Evolutionary conservation across 2,797 vertebrate species (phyloP).

Genomic region (Nothura maculosa): DNA sequence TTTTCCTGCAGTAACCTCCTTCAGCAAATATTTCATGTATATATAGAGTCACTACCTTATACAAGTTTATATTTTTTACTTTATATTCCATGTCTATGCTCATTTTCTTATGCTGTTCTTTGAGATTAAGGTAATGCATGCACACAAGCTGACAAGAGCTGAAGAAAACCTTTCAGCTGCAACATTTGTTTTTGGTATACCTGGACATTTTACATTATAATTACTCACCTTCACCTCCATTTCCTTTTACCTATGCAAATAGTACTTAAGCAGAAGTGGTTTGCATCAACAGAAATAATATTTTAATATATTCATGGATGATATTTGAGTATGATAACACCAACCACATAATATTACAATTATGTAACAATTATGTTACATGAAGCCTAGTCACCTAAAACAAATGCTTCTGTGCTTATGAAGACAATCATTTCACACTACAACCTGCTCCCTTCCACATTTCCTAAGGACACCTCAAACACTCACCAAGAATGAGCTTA

Average conservation of each 20-base stretch:
- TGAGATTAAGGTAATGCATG: not conserved
- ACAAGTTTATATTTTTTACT: fast-evolving
- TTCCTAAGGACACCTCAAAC: not conserved
- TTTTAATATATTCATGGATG: not conserved
- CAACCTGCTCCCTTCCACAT: not conserved
- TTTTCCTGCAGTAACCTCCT: not conserved
- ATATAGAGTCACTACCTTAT: not conserved
- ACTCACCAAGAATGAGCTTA: not conserved
- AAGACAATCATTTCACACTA: not conserved
- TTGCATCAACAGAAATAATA: not conserved
- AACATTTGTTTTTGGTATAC: not conserved
- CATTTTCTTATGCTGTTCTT: not conserved
- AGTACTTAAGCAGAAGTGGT: not conserved
- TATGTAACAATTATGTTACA: not conserved
- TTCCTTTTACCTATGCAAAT: not conserved
- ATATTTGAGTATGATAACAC: not conserved
- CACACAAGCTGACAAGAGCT: not conserved
- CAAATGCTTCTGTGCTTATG: not conserved
- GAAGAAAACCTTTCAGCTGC: not conserved
- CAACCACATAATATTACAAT: not conserved
- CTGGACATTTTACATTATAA: not conserved
- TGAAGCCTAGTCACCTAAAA: not conserved
- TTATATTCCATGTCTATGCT: not conserved
- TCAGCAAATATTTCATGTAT: not conserved
- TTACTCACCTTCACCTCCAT: not conserved